Evolutionary conservation across 2,797 vertebrate species (phyloP), one percentile per base, ranked within the genome.

Genomic region (Chaetophractus vellerosus): DNA sequence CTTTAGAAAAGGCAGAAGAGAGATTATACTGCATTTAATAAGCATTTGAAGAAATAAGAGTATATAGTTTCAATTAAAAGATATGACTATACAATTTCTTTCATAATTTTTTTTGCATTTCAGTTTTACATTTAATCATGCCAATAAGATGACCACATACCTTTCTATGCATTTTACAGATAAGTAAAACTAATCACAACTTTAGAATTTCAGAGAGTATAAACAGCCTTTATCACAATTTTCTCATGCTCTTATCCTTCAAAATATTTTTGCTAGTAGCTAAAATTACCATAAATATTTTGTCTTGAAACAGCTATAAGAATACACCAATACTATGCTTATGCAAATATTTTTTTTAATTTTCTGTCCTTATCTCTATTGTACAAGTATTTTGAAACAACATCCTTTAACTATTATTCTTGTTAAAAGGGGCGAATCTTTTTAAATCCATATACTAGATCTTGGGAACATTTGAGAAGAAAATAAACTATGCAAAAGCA

Each of bases 401-500:
- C 45, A 45, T 80, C 79, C 52, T 94, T 78, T 84, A 80, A 85
- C 59, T 93, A 33, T 88, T 94, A 85, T 45, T 84, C 45, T 86
- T 85, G 50, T 80, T 90, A 88, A 75, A 28, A 63, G 41, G 26
- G 36, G 26, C 3, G 79, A 59, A 76, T 86, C 50, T 69, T 95
- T 92, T 33, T 91, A 96, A 96, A 96, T 86, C 93, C 76, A 48
- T 86, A 94, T 79, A 26, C 21, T 68, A 95, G 74, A 78, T 78
- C 89, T 97, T 94, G 55, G 75, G 96, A 88, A 97, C 36, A 92
- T 92, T 57, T 95, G 74, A 94, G 66, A 97, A 97, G 18, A 95
- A 88, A 98, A 98, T 94, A 95, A 97, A 96, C 93, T 97, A 95
- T 96, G 96, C 69, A 95, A 96, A 95, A 97, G 93, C 84, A 97